Evolutionary conservation across 2,888 invertebrate species (phyloP).

Genomic region (Orchestes rusci): DNA sequence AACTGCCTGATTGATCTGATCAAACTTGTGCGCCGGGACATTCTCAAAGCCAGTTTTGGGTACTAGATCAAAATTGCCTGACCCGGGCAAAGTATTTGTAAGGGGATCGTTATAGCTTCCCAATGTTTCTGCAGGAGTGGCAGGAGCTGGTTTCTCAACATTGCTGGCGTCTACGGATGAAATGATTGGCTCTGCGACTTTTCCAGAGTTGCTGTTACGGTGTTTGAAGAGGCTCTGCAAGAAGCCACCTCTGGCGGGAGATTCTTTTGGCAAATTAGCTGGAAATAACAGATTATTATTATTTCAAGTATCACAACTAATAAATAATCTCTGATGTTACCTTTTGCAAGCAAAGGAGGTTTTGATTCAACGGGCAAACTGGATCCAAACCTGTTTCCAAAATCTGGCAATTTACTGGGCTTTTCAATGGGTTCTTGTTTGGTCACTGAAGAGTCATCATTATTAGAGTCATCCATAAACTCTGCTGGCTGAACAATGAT

Average conservation of each 20-base stretch:
- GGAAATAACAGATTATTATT: too few relatives aligned
- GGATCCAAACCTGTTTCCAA: too few relatives aligned
- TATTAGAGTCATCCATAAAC: slow-evolving; percentile 10
- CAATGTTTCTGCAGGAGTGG: too few relatives aligned
- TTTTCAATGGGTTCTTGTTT: not conserved
- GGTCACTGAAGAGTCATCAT: not conserved
- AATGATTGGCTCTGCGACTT: not conserved
- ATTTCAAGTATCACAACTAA: too few relatives aligned
- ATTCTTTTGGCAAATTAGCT: too few relatives aligned
- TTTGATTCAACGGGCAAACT: too few relatives aligned
- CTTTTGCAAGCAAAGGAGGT: too few relatives aligned
- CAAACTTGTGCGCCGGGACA: slow-evolving; percentile 10
- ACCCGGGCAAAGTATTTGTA: too few relatives aligned
- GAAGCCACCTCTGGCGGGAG: slow-evolving; percentile 5
- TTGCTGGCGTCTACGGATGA: too few relatives aligned
- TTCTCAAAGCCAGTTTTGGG: not conserved
- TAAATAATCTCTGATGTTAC: too few relatives aligned
- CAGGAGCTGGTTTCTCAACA: not conserved
- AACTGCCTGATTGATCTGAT: slow-evolving; percentile 15
- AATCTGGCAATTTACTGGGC: too few relatives aligned
- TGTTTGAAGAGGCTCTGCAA: slow-evolving; percentile 4
- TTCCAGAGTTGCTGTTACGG: not conserved
- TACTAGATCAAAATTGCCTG: too few relatives aligned
- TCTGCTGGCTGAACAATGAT: slow-evolving; percentile 20
- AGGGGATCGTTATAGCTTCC: not conserved